Evolutionary conservation across 2,113 vertebrate species (phyloP), one percentile per base, ranked within the genome.

Genomic region (Fulmarus glacialis): DNA sequence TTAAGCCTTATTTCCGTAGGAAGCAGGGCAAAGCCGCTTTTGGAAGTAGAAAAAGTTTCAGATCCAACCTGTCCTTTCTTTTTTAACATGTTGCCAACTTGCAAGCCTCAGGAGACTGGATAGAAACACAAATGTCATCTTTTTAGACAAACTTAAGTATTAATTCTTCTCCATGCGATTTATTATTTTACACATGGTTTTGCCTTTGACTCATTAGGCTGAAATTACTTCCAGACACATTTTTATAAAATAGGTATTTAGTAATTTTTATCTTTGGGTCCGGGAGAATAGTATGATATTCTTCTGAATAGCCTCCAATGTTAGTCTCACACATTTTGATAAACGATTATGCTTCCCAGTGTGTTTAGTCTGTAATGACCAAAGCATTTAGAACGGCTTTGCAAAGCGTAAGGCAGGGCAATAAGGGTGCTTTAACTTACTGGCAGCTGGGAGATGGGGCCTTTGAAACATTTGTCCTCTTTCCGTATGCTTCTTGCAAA

Each of bases 301-400:
- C 70, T 68, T 91, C 87, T 85, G 87, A 82, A 53, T 50, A 50
- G 38, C 64, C 48, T 97, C 86, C 86, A 82, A 3, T 40, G 30
- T 84, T 92, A 78, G 52, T 91, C 68, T 95, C 36, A 36, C 43
- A 22, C 20, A 30, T 52, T 45, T 56, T 95, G 70, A 92, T 87
- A 79, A 87, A 80, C 0, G 2, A 30, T 95, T 47, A 24, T 45
- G 12, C 70, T 91, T 93, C 56, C 58, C 78, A 58, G 1, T 15
- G 17, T 95, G 80, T 92, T 96, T 96, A 93, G 94, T 95, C 94
- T 91, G 72, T 84, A 73, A 47, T 13, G 24, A 40, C 58, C 66
- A 62, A 73, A 91, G 53, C 66, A 45, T 85, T 85, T 50, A 68
- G 60, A 91, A 87, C 17, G 68, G 32, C 34, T 89, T 93, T 90